Evolutionary conservation across 2,888 invertebrate species (phyloP).

Genomic region (Celastrina argiolus): DNA sequence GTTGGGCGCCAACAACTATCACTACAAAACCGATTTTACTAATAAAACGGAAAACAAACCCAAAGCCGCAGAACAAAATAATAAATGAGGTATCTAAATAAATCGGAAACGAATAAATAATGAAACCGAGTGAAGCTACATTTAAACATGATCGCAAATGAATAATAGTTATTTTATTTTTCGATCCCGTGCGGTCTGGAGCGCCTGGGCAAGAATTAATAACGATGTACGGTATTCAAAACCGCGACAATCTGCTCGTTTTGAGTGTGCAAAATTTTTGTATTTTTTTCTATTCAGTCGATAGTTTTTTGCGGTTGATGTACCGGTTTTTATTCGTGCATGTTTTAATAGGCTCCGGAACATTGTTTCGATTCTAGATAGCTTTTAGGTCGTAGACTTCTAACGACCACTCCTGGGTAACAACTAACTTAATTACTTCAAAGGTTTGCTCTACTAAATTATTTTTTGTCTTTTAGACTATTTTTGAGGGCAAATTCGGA

Average conservation of each 20-base stretch:
- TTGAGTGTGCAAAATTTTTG: constrained; percentile 53
- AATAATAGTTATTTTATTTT: constrained; percentile 76
- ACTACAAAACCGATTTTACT: constrained; percentile 1
- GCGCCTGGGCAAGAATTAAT: constrained; percentile 71
- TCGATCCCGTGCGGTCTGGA: constrained; percentile 65
- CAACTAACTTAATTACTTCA: constrained; percentile 10
- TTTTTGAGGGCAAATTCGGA: background rate
- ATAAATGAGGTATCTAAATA: constrained; percentile 12
- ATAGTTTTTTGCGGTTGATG: constrained; percentile 74
- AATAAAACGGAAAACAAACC: background rate
- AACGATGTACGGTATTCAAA: constrained; percentile 52
- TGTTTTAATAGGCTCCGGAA: constrained; percentile 40
- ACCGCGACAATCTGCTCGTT: constrained; percentile 74
- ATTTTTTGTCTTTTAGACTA: constrained; percentile 1
- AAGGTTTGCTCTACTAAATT: background rate
- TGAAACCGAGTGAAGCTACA: constrained; percentile 52
- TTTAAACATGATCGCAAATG: constrained; percentile 62
- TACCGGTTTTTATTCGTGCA: constrained; percentile 53
- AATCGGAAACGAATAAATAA: constrained; percentile 20
- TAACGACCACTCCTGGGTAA: constrained; percentile 14
- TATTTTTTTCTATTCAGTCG: constrained; percentile 63
- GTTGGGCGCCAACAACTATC: constrained; percentile 1
- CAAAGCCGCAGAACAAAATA: background rate
- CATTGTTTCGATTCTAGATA: constrained; percentile 25
- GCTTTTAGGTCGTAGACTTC: constrained; percentile 12